phyloP scores from a whole-genome alignment of 64 coral and sea anemone species.

The Montipora cactus region DNA sequence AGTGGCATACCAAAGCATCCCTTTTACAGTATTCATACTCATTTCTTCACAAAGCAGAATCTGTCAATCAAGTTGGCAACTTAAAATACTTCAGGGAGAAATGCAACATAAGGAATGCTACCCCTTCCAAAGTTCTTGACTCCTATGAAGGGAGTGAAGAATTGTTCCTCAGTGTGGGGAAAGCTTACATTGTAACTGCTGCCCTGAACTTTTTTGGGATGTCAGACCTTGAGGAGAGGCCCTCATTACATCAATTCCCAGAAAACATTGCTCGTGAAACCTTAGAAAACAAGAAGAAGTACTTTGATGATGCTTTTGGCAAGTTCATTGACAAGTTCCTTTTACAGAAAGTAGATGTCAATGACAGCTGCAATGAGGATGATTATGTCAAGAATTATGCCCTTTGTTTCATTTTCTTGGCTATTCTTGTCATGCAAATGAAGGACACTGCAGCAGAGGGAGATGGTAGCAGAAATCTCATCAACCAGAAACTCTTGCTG shows the following conservation, averaged over 20 bases:
- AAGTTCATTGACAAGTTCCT: conserved; percentile 74
- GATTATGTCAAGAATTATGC: conserved; percentile 80
- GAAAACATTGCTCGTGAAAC: conserved; percentile 23
- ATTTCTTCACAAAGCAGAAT: conserved; percentile 76
- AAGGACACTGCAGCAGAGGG: conserved; percentile 70
- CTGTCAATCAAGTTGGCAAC: conserved; percentile 69
- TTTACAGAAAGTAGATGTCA: conserved; percentile 47
- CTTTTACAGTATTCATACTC: conserved; percentile 72
- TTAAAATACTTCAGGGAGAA: conserved; percentile 46
- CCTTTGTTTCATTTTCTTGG: conserved; percentile 64
- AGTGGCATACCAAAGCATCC: conserved; percentile 83
- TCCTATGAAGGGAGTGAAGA: conserved; percentile 81
- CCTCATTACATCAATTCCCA: conserved; percentile 42
- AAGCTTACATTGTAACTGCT: conserved; percentile 64
- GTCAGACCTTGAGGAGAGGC: conserved; percentile 47
- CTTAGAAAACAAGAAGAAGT: conserved; percentile 53
- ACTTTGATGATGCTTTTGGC: conserved; percentile 57
- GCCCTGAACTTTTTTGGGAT: conserved; percentile 75
- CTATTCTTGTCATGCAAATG: conserved; percentile 76
- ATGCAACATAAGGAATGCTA: conserved; percentile 56
- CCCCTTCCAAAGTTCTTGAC: conserved; percentile 72
- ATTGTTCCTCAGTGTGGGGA: conserved; percentile 78
- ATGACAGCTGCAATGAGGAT: neutral
- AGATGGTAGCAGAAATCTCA: conserved; percentile 70
- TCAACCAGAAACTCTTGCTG: conserved; percentile 60